Evolutionary conservation across 1,140 invertebrate genomes (phyloP).

Genomic region (Himalopsyche phryganea): DNA sequence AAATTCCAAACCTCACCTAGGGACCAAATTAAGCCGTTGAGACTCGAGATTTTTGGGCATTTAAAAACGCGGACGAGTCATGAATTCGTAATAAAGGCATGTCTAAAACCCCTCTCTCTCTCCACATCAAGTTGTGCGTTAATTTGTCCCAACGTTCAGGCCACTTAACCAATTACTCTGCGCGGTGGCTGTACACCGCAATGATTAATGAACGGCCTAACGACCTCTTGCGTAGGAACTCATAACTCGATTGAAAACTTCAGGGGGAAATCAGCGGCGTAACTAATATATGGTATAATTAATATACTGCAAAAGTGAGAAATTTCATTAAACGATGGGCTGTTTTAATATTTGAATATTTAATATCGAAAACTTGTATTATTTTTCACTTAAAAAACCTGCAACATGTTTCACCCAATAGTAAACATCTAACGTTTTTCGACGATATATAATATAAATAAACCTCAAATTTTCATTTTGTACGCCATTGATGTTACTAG

Average conservation of each 20-base stretch:
- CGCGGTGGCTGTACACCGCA: not conserved
- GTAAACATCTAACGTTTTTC: no score
- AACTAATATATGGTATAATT: no score
- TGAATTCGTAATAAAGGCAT: conserved; percentile 31
- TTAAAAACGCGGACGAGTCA: conserved; percentile 27
- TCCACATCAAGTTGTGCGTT: conserved; percentile 22
- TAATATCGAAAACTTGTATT: no score
- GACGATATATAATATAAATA: no score
- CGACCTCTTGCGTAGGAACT: conserved; percentile 24
- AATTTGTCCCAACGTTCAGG: conserved; percentile 31
- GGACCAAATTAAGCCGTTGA: conserved; percentile 27
- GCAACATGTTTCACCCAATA: no score
- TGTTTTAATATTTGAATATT: no score
- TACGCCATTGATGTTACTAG: no score
- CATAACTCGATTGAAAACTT: conserved; percentile 35
- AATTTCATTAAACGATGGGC: no score
- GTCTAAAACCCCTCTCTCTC: conserved; percentile 12
- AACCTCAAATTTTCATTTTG: no score
- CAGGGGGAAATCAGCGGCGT: conserved; percentile 5
- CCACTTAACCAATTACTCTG: conserved; percentile 33
- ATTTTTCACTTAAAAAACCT: no score
- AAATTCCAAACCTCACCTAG: conserved; percentile 18
- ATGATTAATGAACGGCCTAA: conserved; percentile 34
- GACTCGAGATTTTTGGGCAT: conserved; percentile 20
- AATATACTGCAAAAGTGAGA: no score